These are phyloP conservation scores for Nyleta sp. DNA, from an alignment of 2,888 invertebrate species.

Conservation along the genomic window DNA sequence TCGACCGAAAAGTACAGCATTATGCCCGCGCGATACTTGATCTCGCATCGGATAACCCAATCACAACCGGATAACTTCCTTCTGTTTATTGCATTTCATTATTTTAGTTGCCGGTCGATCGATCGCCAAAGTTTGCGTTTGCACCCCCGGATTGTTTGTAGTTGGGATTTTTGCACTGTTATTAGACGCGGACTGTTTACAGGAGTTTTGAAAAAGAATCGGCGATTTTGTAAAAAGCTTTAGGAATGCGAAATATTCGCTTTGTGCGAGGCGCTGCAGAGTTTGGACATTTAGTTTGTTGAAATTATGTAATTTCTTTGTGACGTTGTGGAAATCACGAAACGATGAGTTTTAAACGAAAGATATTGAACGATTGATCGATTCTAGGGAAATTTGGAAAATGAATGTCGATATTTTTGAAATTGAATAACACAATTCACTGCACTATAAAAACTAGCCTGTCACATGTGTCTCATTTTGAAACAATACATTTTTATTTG, in stretches of 20 bases:
- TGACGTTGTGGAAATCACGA: not conserved
- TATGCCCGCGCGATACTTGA: constrained; percentile 20
- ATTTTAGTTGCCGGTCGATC: not conserved
- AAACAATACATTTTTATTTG: no score
- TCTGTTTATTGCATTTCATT: constrained; percentile 6
- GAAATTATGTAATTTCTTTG: constrained; percentile 1
- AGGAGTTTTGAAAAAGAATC: not conserved
- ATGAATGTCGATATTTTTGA: no score
- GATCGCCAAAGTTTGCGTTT: not conserved
- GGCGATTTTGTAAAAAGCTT: not conserved
- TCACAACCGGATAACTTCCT: constrained; percentile 1
- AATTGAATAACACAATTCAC: no score
- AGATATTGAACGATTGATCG: no score
- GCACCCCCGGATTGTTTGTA: not conserved
- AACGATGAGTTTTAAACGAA: no score
- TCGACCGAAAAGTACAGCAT: constrained; percentile 26
- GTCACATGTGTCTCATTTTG: no score
- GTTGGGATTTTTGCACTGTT: not conserved
- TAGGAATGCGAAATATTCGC: constrained; percentile 9
- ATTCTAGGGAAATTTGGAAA: no score
- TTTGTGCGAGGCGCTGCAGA: not conserved
- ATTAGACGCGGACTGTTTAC: not conserved
- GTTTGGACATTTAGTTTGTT: not conserved
- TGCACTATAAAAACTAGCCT: no score
- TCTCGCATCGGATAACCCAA: not conserved